These are phyloP conservation scores for Venusia cambrica DNA, from an alignment of 2,888 invertebrate species.

Conservation along the genomic window DNA sequence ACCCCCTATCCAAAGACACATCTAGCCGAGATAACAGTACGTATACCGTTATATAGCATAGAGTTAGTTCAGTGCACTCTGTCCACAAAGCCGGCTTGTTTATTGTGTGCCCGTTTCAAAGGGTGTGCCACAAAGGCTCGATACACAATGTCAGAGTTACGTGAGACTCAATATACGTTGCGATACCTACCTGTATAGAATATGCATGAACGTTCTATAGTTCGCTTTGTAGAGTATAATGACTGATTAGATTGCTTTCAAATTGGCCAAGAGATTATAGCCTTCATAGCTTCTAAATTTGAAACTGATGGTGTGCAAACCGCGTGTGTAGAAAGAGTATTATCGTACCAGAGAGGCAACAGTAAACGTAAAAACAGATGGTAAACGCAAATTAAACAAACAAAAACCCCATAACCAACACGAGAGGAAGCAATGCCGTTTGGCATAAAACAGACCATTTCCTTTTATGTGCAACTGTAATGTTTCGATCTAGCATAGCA, in stretches of 20 bases:
- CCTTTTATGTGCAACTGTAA: constrained; percentile 41
- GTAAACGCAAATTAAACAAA: constrained; percentile 6
- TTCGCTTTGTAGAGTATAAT: constrained; percentile 26
- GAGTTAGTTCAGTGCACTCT: constrained; percentile 43
- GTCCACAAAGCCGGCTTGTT: constrained; percentile 50
- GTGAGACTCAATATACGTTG: constrained; percentile 29
- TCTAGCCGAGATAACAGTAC: constrained; percentile 27
- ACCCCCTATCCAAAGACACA: constrained; percentile 18
- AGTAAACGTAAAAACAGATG: constrained; percentile 5
- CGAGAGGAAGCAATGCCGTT: constrained; percentile 44
- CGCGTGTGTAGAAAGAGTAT: neutral
- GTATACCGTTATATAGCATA: constrained; percentile 29
- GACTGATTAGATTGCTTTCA: constrained; percentile 21
- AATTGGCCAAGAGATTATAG: constrained; percentile 6
- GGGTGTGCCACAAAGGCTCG: constrained; percentile 52
- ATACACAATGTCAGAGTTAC: constrained; percentile 45
- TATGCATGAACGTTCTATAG: constrained; percentile 40
- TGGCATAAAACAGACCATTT: constrained; percentile 51
- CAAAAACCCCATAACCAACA: constrained; percentile 5
- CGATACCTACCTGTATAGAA: constrained; percentile 32
- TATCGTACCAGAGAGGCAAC: neutral
- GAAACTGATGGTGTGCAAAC: no score
- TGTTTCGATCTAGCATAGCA: constrained; percentile 12
- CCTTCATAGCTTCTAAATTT: neutral
- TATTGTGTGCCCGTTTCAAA: constrained; percentile 56